phyloP scores from a whole-genome alignment of 2,888 invertebrate genomes.

The Drosophila kuntzei region DNA sequence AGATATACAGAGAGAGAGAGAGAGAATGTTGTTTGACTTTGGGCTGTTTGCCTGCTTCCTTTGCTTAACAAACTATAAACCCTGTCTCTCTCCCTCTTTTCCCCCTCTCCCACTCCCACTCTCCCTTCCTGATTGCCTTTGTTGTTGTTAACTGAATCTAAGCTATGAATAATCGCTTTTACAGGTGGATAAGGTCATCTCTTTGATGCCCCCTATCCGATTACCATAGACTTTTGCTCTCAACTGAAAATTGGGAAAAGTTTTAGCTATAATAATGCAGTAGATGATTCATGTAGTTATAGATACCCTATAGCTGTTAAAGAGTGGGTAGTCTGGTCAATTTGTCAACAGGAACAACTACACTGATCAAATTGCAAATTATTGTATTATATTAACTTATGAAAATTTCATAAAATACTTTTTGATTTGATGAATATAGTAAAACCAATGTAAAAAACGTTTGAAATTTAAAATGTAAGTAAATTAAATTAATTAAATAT shows the following conservation, averaged over 20 bases:
- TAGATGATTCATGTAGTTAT: conserved; percentile 1
- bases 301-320: conserved; percentile 8
- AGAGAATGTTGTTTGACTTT: conserved; percentile 35
- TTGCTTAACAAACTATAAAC: conserved; percentile 14
- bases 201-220: conserved; percentile 7
- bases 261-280: conserved; percentile 27
- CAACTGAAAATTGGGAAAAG: conserved; percentile 25
- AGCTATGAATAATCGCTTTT: conserved; percentile 26
- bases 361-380: too few species aligned
- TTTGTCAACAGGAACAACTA: conserved; percentile 7
- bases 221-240: conserved; percentile 5
- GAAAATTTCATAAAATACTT: too few species aligned
- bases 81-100: neutral
- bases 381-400: too few species aligned
- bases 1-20: neutral
- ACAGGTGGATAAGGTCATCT: conserved; percentile 27
- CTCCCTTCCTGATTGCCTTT: neutral
- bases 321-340: conserved; percentile 11
- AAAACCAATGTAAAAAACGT: too few species aligned
- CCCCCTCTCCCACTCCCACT: neutral
- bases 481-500: too few species aligned
- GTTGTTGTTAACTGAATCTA: conserved; percentile 31
- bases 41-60: conserved; percentile 41
- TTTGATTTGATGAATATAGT: too few species aligned
- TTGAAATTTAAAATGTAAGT: too few species aligned